Percentiles rank a stretch among this genome's conserved stretches.
These are phyloP conservation scores for Phengaris arion DNA, from an alignment of 2,888 invertebrate species.

Conservation along the genomic window DNA sequence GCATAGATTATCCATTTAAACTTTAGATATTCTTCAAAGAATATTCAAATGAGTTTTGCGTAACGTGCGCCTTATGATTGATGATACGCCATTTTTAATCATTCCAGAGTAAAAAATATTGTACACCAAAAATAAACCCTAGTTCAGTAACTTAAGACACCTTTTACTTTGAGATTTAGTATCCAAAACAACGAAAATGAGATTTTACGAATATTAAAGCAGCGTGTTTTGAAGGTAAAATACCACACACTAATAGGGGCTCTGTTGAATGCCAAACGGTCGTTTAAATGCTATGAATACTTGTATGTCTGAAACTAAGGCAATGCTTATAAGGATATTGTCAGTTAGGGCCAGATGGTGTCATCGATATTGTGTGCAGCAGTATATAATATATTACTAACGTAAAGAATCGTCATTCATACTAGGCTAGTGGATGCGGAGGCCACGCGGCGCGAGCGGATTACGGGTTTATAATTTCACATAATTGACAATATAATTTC, in stretches of 20 bases:
- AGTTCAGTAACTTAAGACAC: neutral
- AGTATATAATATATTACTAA: too few relatives aligned
- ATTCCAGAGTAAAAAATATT: conserved; percentile 5
- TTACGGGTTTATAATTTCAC: too few relatives aligned
- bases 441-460: too few relatives aligned
- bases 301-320: neutral
- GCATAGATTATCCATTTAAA: conserved; percentile 21
- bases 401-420: too few relatives aligned
- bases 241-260: conserved; percentile 4
- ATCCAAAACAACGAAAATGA: conserved; percentile 12
- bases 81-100: conserved; percentile 24
- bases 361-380: too few relatives aligned
- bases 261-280: neutral
- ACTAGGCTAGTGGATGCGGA: too few relatives aligned
- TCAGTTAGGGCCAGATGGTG: too few relatives aligned
- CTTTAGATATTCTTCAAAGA: conserved; percentile 24
- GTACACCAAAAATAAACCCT: neutral
- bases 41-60: conserved; percentile 24
- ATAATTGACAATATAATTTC: too few relatives aligned
- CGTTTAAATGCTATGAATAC: neutral
- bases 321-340: too few relatives aligned
- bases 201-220: conserved; percentile 24
- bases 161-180: neutral
- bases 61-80: conserved; percentile 25
- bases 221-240: conserved; percentile 8